Conservation (phyloP, 2,888 invertebrate genomes). For the Heteromyza rotundicornis region DNA sequence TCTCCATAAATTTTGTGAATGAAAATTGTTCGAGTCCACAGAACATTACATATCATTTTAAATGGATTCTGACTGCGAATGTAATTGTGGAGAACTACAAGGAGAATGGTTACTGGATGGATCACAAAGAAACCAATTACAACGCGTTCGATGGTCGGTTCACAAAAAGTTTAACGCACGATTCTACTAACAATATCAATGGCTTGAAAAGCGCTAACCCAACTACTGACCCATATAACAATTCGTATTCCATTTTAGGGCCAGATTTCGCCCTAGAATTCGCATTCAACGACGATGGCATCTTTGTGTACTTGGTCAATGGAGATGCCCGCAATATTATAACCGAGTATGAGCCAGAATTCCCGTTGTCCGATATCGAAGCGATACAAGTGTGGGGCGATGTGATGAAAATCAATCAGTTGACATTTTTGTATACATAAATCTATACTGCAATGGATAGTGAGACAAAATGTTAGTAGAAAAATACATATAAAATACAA, state of each 20-base stretch:
- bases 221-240: constrained; percentile 30
- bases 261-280: constrained; percentile 55
- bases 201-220: constrained; percentile 24
- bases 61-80: constrained; percentile 45
- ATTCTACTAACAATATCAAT: neutral
- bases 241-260: constrained; percentile 55
- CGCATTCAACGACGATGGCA: constrained; percentile 44
- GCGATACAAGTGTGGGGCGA: constrained; percentile 61
- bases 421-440: constrained; percentile 51
- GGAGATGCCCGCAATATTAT: constrained; percentile 49
- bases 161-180: constrained; percentile 23
- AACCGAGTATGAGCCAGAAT: constrained; percentile 45
- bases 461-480: neutral
- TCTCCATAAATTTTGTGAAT: constrained; percentile 59
- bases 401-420: constrained; percentile 53
- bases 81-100: constrained; percentile 56
- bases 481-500: too few relatives aligned
- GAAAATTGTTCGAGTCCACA: constrained; percentile 46
- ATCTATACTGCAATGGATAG: neutral
- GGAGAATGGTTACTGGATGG: constrained; percentile 53
- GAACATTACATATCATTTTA: constrained; percentile 59
- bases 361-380: constrained; percentile 50
- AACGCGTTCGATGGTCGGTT: constrained; percentile 52
- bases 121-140: constrained; percentile 41
- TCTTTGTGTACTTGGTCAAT: constrained; percentile 52